phyloP scores from a whole-genome alignment of 1,140 invertebrate species.

The Bombus waltoni region DNA sequence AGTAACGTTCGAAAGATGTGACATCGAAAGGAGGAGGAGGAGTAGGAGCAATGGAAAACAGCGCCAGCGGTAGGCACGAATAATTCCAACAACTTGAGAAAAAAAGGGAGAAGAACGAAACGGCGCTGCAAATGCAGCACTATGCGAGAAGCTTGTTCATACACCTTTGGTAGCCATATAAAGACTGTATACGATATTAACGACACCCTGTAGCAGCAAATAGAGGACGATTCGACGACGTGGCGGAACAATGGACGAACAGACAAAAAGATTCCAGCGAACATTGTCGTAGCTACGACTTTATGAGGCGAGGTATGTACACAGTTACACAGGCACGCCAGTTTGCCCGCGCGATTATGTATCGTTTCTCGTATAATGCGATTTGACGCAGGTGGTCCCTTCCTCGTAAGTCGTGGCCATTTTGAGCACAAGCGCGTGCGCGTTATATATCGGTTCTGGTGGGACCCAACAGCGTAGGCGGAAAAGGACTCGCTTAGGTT shows the following conservation, averaged over 20 bases:
- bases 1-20: background rate
- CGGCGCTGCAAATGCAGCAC: background rate
- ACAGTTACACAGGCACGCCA: conserved; percentile 29
- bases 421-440: conserved; percentile 65
- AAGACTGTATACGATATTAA: conserved; percentile 55
- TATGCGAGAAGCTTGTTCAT: conserved; percentile 3
- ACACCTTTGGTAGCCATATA: conserved; percentile 35
- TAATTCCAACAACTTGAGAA: background rate
- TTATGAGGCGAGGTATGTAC: conserved; percentile 51
- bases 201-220: conserved; percentile 48
- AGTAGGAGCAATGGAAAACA: background rate
- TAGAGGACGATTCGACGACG: conserved; percentile 54
- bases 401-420: conserved; percentile 67
- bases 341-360: conserved; percentile 71
- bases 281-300: conserved; percentile 56
- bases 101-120: background rate
- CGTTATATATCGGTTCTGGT: conserved; percentile 47
- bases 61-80: background rate
- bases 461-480: conserved; percentile 32
- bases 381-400: conserved; percentile 73
- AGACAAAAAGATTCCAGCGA: conserved; percentile 47
- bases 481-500: conserved; percentile 12
- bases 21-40: background rate
- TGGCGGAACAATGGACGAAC: conserved; percentile 56
- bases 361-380: conserved; percentile 73